Evolutionary conservation across 1,140 invertebrate species (phyloP).

Genomic region (Protaetia brevitarsis): DNA sequence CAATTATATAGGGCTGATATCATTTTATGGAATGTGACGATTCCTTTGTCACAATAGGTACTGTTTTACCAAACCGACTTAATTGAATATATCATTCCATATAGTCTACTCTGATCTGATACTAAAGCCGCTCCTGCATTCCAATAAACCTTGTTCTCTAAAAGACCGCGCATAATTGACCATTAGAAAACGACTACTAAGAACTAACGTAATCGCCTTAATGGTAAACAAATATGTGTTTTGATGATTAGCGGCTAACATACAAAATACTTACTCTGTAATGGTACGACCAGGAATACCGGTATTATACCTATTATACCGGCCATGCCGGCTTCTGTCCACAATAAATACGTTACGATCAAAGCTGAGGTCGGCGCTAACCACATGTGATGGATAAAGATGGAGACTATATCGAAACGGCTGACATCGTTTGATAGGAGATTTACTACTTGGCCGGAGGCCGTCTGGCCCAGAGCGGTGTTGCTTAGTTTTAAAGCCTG

Average conservation of each 20-base stretch:
- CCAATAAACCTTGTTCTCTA: no score
- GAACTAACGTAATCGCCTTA: neutral
- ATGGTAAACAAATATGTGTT: conserved; percentile 17
- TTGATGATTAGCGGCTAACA: neutral
- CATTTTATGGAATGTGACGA: no score
- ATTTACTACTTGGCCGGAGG: conserved; percentile 82
- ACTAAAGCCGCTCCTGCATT: no score
- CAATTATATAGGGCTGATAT: no score
- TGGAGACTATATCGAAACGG: conserved; percentile 59
- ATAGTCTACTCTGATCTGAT: no score
- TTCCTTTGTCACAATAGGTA: no score
- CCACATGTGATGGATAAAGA: conserved; percentile 63
- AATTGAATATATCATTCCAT: no score
- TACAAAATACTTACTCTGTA: conserved; percentile 59
- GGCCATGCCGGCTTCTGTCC: conserved; percentile 60
- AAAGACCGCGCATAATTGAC: no score
- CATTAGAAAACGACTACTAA: neutral
- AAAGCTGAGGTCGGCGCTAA: conserved; percentile 63
- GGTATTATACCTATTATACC: conserved; percentile 67
- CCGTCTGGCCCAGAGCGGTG: conserved; percentile 70
- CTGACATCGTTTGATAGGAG: conserved; percentile 77
- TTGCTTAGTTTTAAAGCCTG: conserved; percentile 59
- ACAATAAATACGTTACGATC: conserved; percentile 63
- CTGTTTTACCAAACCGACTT: no score
- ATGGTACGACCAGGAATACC: conserved; percentile 67